Evolutionary conservation across 1,140 invertebrate genomes (phyloP).

Genomic region (Panulirus ornatus): DNA sequence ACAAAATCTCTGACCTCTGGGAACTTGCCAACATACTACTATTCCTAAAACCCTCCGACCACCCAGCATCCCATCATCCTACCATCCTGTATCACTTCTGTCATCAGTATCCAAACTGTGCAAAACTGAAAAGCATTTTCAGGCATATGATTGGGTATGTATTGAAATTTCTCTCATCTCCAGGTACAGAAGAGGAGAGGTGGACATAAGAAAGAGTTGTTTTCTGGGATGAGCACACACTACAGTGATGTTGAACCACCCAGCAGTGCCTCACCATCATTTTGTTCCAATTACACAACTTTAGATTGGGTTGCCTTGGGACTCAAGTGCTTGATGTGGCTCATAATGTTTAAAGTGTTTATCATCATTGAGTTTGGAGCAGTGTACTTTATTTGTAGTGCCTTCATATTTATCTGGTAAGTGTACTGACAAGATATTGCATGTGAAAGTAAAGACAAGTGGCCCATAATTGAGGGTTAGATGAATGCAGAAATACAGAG

Average conservation of each 20-base stretch:
- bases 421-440: slow-evolving; percentile 23
- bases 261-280: background rate
- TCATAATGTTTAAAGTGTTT: slow-evolving; percentile 83
- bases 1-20: no score
- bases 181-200: background rate
- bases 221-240: background rate
- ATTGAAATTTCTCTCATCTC: background rate
- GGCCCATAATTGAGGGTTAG: no score
- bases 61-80: no score
- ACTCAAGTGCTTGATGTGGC: slow-evolving; percentile 80
- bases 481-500: no score
- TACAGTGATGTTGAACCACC: background rate
- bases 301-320: slow-evolving; percentile 39
- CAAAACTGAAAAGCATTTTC: no score
- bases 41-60: no score
- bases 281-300: slow-evolving; percentile 31
- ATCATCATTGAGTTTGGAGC: slow-evolving; percentile 92
- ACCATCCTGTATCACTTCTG: no score
- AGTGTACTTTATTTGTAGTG: slow-evolving; percentile 90
- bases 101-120: background rate
- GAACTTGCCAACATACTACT: no score
- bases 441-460: no score
- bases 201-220: background rate
- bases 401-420: slow-evolving; percentile 79
- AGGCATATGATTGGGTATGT: no score